Base-by-base conservation (phyloP, 23 tunicate species). In the Pegea sp. region DNA sequence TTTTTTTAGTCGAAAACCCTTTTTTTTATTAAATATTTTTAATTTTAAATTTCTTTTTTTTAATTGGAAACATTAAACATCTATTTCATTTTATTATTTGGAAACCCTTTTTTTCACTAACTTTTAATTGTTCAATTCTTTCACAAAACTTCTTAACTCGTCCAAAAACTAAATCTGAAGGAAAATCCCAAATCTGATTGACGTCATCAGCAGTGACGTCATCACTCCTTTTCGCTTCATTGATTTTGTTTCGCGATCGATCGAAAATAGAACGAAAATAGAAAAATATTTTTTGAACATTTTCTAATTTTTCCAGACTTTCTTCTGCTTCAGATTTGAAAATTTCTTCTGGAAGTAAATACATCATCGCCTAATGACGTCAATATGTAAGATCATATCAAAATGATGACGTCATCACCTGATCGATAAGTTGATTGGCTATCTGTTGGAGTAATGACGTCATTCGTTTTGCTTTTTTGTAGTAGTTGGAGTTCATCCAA, bases 341-440 rank as follows among this genome's bases (percentile, higher is more conserved):
- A 1, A 80, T 60, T 33, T 80, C 93, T 31, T 80, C 93, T 32
- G 69, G 55, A 32, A 70, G 69, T 27, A 80, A 33, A 50, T 66
- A 72, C 2, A 75, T 46, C 23, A 30, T 48, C 1, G 93, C 93
- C 93, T 80, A 30, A n/a, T n/a, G n/a, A n/a, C n/a, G n/a, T n/a
- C n/a, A n/a, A n/a, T n/a, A n/a, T n/a, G n/a, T n/a, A n/a, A 56
- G 29, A 26, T 56, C 16, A 18, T 56, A 26, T 26, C 16, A 59
- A 13, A 8, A 38, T 4, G 22, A 11, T 59, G 56, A 13, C 5
- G 8, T 0, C 6, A 61, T 31, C 33, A 80, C 93, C 53, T 80
- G 93, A 60, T 71, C 79, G 43, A 80, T 75, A 38, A 80, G 70
- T 80, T 71, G 71, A 65, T 80, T 71, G 59, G 66, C 72, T 57